A percentile compares a stretch with the other conserved stretches of the same genome.
Evolutionary conservation across 2,888 invertebrate genomes (phyloP).

Genomic region (Drosophila atripex): DNA sequence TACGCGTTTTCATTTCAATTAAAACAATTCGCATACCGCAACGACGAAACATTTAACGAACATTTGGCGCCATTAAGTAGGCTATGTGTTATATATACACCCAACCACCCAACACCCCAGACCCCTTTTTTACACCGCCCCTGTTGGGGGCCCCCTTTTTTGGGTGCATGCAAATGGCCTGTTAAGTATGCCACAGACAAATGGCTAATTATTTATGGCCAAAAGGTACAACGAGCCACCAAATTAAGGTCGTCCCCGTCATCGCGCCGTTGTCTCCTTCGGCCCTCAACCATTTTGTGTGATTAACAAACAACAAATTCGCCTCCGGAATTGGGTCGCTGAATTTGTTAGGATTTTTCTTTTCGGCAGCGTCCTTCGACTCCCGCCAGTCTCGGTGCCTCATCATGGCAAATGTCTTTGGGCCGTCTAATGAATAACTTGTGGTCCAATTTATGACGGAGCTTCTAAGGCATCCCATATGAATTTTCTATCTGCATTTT

Average conservation of each 20-base stretch:
- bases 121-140: background rate
- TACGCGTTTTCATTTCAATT: constrained; percentile 77
- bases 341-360: constrained; percentile 27
- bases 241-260: constrained; percentile 41
- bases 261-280: constrained; percentile 15
- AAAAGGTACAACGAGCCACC: constrained; percentile 35
- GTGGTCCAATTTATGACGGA: constrained; percentile 38
- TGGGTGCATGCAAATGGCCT: constrained; percentile 66
- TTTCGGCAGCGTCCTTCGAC: constrained; percentile 6
- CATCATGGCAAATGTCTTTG: constrained; percentile 14
- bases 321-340: constrained; percentile 49
- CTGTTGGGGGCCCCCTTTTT: constrained; percentile 26
- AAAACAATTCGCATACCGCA: constrained; percentile 63
- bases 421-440: constrained; percentile 28
- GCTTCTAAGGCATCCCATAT: constrained; percentile 5
- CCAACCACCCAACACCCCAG: too few species aligned
- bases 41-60: constrained; percentile 50
- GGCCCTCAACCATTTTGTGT: constrained; percentile 47
- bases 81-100: constrained; percentile 39
- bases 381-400: background rate
- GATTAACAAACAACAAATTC: constrained; percentile 50
- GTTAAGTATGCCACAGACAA: constrained; percentile 56
- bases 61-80: constrained; percentile 68
- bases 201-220: constrained; percentile 69
- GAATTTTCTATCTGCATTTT: constrained; percentile 11